A percentile compares a stretch with the other conserved stretches of the same genome.
These are phyloP conservation scores for Limnodromus scolopaceus DNA, from an alignment of 2,797 vertebrate species.

Conservation along the genomic window DNA sequence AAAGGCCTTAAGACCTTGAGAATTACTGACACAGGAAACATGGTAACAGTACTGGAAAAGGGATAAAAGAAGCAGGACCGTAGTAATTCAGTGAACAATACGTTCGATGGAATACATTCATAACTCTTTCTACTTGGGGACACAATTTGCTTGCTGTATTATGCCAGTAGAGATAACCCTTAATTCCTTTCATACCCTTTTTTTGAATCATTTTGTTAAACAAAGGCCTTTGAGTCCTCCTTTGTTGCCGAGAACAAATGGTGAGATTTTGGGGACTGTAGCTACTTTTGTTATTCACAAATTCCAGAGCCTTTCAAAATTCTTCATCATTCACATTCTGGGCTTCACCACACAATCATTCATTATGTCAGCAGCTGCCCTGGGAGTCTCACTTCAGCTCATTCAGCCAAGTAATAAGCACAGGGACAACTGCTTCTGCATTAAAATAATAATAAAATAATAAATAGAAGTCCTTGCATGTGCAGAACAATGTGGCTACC, in stretches of 20 bases:
- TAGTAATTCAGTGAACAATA: conserved; percentile 69
- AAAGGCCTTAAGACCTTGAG: conserved; percentile 27
- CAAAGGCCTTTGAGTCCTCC: conserved; percentile 77
- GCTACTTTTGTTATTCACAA: conserved; percentile 77
- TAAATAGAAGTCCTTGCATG: neutral
- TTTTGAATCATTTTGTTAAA: conserved; percentile 81
- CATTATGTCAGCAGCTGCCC: conserved; percentile 81
- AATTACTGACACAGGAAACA: conserved; percentile 54
- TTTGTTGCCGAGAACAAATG: conserved; percentile 80
- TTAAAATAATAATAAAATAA: conserved; percentile 77
- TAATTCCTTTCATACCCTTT: conserved; percentile 75
- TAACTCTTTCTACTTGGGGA: conserved; percentile 63
- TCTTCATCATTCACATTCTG: conserved; percentile 77
- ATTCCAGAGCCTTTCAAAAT: conserved; percentile 80
- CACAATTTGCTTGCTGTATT: conserved; percentile 68
- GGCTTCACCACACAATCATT: conserved; percentile 75
- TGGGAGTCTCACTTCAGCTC: conserved; percentile 74
- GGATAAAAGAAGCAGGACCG: conserved; percentile 58
- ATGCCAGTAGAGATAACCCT: conserved; percentile 73
- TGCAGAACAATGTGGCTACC: neutral
- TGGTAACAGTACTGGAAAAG: conserved; percentile 21
- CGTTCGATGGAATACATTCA: conserved; percentile 51
- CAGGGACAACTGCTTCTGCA: conserved; percentile 56
- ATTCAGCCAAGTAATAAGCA: conserved; percentile 78
- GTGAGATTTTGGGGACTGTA: conserved; percentile 77